phyloP scores from a whole-genome alignment of 2,888 invertebrate species.

The Microctonus brassicae region DNA sequence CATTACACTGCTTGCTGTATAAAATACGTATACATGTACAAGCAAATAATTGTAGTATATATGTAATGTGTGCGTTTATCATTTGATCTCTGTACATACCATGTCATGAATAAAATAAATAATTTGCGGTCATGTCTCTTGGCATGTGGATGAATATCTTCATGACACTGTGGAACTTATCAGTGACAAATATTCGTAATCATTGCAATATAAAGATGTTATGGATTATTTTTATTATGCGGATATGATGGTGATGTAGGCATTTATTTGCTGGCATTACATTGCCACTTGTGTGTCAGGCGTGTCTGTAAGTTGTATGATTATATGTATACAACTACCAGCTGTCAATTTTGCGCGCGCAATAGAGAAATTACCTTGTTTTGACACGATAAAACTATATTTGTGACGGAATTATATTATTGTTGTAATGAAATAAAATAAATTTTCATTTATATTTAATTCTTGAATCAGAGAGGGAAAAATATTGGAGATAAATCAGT shows the following conservation, averaged over 20 bases:
- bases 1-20: too few relatives aligned
- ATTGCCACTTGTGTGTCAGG: background rate
- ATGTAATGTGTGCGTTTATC: too few relatives aligned
- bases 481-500: background rate
- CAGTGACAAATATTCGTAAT: background rate
- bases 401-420: too few relatives aligned
- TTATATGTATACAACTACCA: background rate
- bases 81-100: too few relatives aligned
- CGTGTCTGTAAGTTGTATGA: too few relatives aligned
- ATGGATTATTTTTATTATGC: background rate
- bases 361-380: background rate
- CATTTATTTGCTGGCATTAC: background rate
- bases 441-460: background rate
- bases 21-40: background rate
- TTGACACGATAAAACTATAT: background rate
- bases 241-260: background rate
- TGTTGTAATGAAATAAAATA: too few relatives aligned
- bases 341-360: conserved; percentile 1
- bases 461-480: background rate
- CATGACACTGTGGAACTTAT: background rate
- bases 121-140: background rate
- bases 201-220: background rate
- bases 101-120: background rate
- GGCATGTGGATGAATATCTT: background rate
- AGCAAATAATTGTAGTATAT: background rate